Base-by-base conservation (phyloP, 2,113 vertebrate genomes). In the Mirounga angustirostris region DNA sequence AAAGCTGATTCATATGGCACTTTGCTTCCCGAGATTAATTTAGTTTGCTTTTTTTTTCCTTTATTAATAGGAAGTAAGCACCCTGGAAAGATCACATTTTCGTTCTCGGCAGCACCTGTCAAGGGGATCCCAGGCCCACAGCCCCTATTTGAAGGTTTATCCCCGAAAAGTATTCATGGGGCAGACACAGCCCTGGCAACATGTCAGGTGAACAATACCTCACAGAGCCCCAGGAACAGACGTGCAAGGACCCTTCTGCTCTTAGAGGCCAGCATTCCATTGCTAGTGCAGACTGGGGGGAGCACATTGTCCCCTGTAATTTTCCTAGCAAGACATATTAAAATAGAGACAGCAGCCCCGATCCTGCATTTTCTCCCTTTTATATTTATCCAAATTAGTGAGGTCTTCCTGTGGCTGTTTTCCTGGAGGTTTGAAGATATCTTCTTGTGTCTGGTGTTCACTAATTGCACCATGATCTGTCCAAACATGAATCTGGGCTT, bases 61-160 rank as follows among this genome's bases (percentile, higher is more conserved):
- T 96, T 87, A 97, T 97, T 94, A 98, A 95, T 95, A 97, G 97
- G 86, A 97, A 85, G 97, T 93, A 95, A 98, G 97, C 88, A 95
- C 95, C 92, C 94, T 84, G 85, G 96, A 85, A 97, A 96, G 78
- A 96, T 85, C 94, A 92, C 94, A 83, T 93, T 97, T 98, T 88
- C 18, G 1, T 96, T 95, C 96, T 92, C 54, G 0, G 91, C 95
- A 96, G 96, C 88, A 69, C 95, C 97, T 89, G 83, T 94, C 95
- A 79, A 95, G 98, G 94, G 97, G 95, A 92, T 89, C 65, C 96
- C 95, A 96, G 84, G 61, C 95, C 91, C 84, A 50, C 78, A 71
- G 91, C 84, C 95, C 33, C 18, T 24, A 67, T 93, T 79, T 73
- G 84, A 90, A 96, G 73, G 87, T 52, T 96, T 58, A 61, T 90